Evolutionary conservation across 2,888 invertebrate genomes (phyloP).

Genomic region (Myopa tessellatipennis): DNA sequence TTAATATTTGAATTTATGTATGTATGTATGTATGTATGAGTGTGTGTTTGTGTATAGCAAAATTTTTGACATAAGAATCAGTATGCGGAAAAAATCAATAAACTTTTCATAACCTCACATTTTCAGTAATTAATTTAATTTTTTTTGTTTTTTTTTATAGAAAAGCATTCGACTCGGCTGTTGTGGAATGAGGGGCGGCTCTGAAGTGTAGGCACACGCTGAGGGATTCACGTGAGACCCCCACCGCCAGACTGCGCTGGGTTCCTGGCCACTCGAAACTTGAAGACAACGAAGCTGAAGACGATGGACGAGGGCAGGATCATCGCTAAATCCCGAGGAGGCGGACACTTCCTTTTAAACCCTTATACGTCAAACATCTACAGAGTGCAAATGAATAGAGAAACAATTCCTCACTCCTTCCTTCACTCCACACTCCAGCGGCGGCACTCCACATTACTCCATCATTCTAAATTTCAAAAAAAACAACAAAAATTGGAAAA

Average conservation of each 20-base stretch:
- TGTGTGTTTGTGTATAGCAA: conserved; percentile 37
- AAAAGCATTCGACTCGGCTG: too few species aligned
- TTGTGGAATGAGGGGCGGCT: too few species aligned
- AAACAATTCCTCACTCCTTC: neutral
- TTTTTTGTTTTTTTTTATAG: too few species aligned
- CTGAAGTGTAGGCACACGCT: too few species aligned
- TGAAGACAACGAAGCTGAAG: too few species aligned
- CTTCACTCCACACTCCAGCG: neutral
- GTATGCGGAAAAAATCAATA: neutral
- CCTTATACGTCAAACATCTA: conserved; percentile 16
- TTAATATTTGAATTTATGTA: conserved; percentile 28
- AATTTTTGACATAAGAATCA: neutral
- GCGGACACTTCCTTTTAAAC: too few species aligned
- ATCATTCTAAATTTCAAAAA: conserved; percentile 40
- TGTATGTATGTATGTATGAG: neutral
- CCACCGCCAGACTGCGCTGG: too few species aligned
- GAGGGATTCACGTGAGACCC: too few species aligned
- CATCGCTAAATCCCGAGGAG: too few species aligned
- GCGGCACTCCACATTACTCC: conserved; percentile 8
- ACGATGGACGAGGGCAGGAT: too few species aligned
- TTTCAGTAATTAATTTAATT: neutral
- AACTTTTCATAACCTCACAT: neutral
- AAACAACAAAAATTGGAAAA: conserved; percentile 28
- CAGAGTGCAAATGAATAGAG: neutral
- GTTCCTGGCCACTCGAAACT: too few species aligned